These are phyloP conservation scores for Oncorhynchus mykiss DNA, from an alignment of 2,113 vertebrate genomes.

Conservation along the genomic window DNA sequence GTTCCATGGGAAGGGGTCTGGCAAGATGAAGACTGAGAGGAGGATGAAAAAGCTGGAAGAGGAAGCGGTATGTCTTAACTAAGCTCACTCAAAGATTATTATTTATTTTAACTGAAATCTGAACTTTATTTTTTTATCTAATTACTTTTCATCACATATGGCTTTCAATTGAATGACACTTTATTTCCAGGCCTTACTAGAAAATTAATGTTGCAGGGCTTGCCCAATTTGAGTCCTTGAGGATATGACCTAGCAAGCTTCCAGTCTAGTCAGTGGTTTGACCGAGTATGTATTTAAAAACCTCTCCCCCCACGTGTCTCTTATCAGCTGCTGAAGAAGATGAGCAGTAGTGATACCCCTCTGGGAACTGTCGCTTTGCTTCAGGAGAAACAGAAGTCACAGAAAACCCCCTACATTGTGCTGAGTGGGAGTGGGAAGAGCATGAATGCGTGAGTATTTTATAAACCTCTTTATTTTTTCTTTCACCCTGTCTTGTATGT, in stretches of 20 bases:
- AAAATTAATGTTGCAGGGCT: too few relatives aligned
- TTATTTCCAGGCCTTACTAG: too few relatives aligned
- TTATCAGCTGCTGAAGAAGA: conserved; percentile 86
- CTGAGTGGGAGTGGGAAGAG: conserved; percentile 93
- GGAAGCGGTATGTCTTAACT: conserved; percentile 76
- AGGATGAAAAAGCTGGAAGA: conserved; percentile 93
- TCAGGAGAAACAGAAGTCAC: conserved; percentile 95
- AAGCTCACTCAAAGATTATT: background rate
- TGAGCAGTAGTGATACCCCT: conserved; percentile 93
- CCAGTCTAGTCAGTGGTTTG: background rate
- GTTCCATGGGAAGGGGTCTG: conserved; percentile 90
- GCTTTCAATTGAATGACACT: too few relatives aligned
- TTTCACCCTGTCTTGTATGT: background rate
- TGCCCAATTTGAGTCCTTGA: background rate
- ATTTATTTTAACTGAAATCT: background rate
- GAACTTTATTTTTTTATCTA: too few relatives aligned
- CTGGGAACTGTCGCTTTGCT: conserved; percentile 88
- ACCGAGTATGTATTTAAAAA: background rate
- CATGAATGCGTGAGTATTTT: conserved; percentile 79
- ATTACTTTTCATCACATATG: too few relatives aligned
- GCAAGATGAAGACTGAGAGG: conserved; percentile 92
- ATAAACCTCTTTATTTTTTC: background rate
- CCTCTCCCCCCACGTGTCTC: background rate
- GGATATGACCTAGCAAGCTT: background rate
- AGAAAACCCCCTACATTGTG: conserved; percentile 91